Evolutionary conservation across 2,113 vertebrate species (phyloP).

Genomic region (Rattus norvegicus): DNA sequence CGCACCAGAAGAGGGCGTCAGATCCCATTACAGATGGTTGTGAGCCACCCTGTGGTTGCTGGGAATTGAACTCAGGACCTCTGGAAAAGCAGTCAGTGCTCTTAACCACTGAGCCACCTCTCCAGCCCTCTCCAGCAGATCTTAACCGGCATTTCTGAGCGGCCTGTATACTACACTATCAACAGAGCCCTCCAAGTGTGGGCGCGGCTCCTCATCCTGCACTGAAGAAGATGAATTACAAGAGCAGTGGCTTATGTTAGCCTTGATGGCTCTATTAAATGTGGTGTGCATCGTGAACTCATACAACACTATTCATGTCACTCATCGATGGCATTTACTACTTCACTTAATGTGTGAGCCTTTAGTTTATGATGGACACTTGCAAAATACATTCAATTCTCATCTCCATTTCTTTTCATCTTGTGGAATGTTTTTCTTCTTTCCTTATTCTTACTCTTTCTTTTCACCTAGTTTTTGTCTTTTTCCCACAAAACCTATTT

Average conservation of each 20-base stretch:
- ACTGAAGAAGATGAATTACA: slow-evolving; percentile 35
- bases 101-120: no score
- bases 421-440: not conserved
- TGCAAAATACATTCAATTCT: slow-evolving; percentile 20
- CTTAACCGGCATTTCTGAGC: slow-evolving; percentile 36
- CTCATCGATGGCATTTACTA: slow-evolving; percentile 42
- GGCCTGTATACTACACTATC: not conserved
- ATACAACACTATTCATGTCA: not conserved
- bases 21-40: no score
- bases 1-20: no score
- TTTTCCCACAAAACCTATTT: not conserved
- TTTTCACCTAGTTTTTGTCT: not conserved
- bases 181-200: slow-evolving; percentile 54
- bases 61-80: no score
- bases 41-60: no score
- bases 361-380: not conserved
- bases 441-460: not conserved
- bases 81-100: no score
- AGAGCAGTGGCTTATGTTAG: slow-evolving; percentile 51
- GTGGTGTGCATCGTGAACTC: slow-evolving; percentile 45
- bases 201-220: slow-evolving; percentile 46
- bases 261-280: slow-evolving; percentile 51
- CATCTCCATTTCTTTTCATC: not conserved
- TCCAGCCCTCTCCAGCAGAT: no score
- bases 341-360: slow-evolving; percentile 2